These are phyloP conservation scores for Cossypha heuglini DNA, from an alignment of 2,797 vertebrate species.

Conservation along the genomic window DNA sequence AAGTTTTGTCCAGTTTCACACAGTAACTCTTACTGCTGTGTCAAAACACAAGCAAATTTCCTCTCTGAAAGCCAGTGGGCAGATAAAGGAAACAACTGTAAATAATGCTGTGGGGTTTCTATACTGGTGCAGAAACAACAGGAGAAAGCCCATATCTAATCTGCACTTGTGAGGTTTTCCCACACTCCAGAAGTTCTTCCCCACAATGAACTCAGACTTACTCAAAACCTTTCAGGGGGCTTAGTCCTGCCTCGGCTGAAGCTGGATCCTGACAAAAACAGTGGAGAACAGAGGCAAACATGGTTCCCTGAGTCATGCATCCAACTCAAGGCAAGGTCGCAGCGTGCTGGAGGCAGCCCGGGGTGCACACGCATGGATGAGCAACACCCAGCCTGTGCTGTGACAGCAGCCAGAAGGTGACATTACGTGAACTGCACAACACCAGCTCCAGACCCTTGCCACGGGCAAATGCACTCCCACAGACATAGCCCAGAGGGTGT, in stretches of 20 bases:
- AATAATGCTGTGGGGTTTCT: background rate
- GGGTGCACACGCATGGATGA: background rate
- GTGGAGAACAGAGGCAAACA: background rate
- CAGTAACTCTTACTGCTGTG: background rate
- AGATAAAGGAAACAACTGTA: background rate
- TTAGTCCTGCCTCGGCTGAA: background rate
- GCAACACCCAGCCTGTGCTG: background rate
- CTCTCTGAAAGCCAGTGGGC: background rate
- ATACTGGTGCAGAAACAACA: background rate
- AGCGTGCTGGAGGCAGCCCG: background rate
- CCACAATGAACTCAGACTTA: accelerated
- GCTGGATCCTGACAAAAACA: background rate
- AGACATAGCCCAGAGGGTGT: background rate
- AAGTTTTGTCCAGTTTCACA: background rate
- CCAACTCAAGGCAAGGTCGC: background rate
- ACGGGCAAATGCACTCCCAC: background rate
- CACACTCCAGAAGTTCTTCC: background rate
- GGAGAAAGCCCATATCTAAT: background rate
- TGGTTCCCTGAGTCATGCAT: background rate
- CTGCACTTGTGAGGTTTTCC: background rate
- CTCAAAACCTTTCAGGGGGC: background rate
- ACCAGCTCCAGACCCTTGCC: background rate
- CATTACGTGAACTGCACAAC: background rate
- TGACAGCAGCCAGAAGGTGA: background rate
- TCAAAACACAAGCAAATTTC: background rate